These are phyloP conservation scores for Eidolon dupreanum DNA, from an alignment of 2,797 vertebrate genomes.

Conservation along the genomic window DNA sequence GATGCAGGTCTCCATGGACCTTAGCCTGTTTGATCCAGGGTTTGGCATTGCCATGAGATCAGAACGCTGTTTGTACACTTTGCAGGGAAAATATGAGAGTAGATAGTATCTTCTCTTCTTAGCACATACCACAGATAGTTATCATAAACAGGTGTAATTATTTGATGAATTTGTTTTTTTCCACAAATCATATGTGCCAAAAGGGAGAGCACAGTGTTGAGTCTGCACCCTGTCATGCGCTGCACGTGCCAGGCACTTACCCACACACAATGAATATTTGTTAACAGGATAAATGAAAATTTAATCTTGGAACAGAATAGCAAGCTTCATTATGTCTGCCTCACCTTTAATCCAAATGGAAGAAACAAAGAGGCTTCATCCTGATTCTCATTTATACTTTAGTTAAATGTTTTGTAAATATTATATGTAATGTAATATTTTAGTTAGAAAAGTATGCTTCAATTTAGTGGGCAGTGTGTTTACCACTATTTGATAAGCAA, in stretches of 20 bases:
- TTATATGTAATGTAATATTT: neutral
- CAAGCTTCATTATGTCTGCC: neutral
- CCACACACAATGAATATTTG: neutral
- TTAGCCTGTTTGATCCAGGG: accelerated
- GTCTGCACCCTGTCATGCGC: accelerated
- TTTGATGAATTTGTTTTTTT: neutral
- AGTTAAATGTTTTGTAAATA: neutral
- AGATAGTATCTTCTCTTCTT: neutral
- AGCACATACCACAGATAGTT: neutral
- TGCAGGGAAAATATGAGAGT: neutral
- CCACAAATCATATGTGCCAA: neutral
- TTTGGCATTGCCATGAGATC: neutral
- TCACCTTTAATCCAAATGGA: neutral
- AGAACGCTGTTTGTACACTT: neutral
- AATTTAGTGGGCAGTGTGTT: neutral
- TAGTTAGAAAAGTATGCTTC: neutral
- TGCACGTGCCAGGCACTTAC: neutral
- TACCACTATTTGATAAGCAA: neutral
- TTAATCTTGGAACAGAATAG: neutral
- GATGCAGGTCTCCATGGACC: neutral
- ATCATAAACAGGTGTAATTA: neutral
- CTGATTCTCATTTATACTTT: neutral
- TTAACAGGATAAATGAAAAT: neutral
- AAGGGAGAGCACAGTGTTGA: neutral
- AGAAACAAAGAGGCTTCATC: neutral